Percentiles rank a stretch among this genome's conserved stretches.
Conservation (phyloP, 2,113 vertebrate genomes). For the Heteronetta atricapilla region DNA sequence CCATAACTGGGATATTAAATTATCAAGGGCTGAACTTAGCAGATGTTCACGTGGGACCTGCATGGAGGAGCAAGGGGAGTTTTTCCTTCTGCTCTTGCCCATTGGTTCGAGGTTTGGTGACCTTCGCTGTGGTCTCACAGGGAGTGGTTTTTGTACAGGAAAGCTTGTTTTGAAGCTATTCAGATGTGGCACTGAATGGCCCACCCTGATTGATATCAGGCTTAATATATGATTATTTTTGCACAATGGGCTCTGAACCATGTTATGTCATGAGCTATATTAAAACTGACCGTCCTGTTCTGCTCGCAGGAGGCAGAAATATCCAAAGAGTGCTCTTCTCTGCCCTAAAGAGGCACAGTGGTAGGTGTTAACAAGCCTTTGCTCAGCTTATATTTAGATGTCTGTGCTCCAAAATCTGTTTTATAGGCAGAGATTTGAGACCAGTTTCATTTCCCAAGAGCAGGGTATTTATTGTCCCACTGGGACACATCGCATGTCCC, state of each 20-base stretch:
- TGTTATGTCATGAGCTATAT: background rate
- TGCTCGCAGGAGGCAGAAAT: background rate
- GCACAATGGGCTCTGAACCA: background rate
- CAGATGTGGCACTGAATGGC: background rate
- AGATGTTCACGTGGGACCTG: background rate
- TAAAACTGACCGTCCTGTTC: background rate
- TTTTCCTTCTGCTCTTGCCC: background rate
- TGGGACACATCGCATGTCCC: background rate
- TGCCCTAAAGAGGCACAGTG: background rate
- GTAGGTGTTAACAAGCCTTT: background rate
- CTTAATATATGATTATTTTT: background rate
- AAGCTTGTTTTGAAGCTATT: background rate
- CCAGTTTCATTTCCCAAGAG: background rate
- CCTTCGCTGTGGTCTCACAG: background rate
- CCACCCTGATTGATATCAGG: background rate
- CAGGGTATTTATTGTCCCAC: background rate
- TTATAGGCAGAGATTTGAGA: slow-evolving; percentile 1
- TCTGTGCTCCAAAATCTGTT: background rate
- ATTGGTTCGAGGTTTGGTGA: background rate
- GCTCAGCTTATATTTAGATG: background rate
- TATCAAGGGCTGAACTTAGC: background rate
- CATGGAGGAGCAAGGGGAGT: background rate
- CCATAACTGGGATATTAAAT: background rate
- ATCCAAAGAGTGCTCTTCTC: background rate
- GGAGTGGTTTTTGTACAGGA: background rate